Evolutionary conservation across 2,797 vertebrate species (phyloP).

Genomic region (Parauchenoglanis punctatus): DNA sequence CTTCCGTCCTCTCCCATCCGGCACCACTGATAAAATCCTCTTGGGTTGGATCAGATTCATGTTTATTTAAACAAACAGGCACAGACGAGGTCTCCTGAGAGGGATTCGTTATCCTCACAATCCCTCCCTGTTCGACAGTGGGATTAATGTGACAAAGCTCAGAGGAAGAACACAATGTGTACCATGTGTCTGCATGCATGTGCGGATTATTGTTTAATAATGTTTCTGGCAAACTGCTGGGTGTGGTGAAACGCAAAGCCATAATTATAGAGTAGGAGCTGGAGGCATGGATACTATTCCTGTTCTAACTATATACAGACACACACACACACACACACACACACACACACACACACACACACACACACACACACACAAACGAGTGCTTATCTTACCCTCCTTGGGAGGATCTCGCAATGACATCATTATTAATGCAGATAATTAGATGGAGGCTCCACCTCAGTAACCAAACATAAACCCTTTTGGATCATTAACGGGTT

Average conservation of each 20-base stretch:
- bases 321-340: constrained; percentile 30
- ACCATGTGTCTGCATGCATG: constrained; percentile 59
- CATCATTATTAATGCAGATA: neutral
- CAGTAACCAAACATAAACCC: too few relatives aligned
- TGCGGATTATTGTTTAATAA: constrained; percentile 42
- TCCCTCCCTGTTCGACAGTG: neutral
- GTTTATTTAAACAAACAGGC: constrained; percentile 10
- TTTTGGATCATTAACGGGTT: neutral
- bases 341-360: neutral
- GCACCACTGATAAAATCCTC: neutral
- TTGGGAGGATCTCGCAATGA: neutral
- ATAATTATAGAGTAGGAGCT: constrained; percentile 72
- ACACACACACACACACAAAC: neutral
- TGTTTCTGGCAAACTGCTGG: constrained; percentile 68
- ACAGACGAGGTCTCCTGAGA: neutral
- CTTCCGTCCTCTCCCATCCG: neutral
- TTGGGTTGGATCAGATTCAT: constrained; percentile 12
- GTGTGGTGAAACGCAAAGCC: constrained; percentile 71
- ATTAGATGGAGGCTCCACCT: neutral
- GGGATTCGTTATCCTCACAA: neutral
- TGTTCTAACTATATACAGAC: neutral
- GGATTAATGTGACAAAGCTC: constrained; percentile 35
- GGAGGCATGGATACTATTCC: constrained; percentile 54
- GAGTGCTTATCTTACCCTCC: neutral
- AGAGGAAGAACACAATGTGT: constrained; percentile 61